Evolutionary conservation across 1,140 invertebrate species (phyloP), one percentile per base, ranked within the genome.

Genomic region (Temnothorax longispinosus): DNA sequence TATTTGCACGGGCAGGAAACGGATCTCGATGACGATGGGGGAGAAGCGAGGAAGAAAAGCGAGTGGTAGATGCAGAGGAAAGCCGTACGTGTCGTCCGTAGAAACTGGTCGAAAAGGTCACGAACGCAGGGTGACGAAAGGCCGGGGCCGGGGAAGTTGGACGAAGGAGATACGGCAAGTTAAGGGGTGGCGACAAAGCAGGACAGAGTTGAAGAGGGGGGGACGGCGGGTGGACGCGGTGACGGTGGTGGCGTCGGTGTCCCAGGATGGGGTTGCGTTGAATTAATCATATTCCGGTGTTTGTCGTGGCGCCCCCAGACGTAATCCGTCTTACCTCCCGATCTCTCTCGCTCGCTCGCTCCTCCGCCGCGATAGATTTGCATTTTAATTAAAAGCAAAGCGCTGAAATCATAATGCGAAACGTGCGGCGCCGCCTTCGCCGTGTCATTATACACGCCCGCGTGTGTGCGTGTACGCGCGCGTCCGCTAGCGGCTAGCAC

Each of bases 341-440:
- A 93, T 94, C 93, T 93, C 93, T 95, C 95, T 94, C 93, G 85
- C 94, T 94, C 94, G 93, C 81, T 87, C 69, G 94, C 94, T 93
- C 92, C 93, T 94, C 92, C 91, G 91, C 88, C 91, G 91, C 94
- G 94, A 95, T 94, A 95, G 96, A 96, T 96, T 96, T 96, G 96
- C 96, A 96, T 96, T 96, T 96, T 96, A 96, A 96, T 96, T 96
- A 96, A 96, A 95, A 95, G 95, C 95, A 95, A 95, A 96, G 96
- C 95, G 95, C 94, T 95, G 96, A 96, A 96, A 96, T 96, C 95
- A 96, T 96, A 96, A 96, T 96, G 95, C 95, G 94, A 95, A 96
- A 94, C 94, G 93, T 94, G 93, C 91, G 93, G 92, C 91, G 92
- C 88, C 92, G 93, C 92, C 92, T 92, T 93, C 91, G 90, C 85